Evolutionary conservation across 2,797 vertebrate genomes (phyloP).

Genomic region (Mergus octosetaceus): DNA sequence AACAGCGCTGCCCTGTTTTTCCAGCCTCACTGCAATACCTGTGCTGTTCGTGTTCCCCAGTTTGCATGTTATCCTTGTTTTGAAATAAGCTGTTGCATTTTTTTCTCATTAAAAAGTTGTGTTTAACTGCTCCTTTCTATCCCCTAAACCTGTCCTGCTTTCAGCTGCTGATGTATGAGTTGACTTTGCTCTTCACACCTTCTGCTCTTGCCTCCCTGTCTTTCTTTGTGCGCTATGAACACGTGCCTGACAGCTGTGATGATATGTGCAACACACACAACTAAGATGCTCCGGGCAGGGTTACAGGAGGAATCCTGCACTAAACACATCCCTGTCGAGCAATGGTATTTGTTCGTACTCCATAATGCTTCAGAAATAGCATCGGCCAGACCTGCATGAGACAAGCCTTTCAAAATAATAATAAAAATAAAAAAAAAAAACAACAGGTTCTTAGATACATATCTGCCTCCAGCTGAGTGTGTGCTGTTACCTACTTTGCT

Average conservation of each 20-base stretch:
- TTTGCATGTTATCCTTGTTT: constrained; percentile 27
- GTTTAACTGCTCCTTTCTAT: neutral
- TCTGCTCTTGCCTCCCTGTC: neutral
- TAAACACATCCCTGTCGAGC: neutral
- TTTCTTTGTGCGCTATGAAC: neutral
- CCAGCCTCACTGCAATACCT: constrained; percentile 19
- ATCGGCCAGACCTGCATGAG: constrained; percentile 31
- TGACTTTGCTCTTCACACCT: neutral
- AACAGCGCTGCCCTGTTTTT: neutral
- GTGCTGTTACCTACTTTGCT: neutral
- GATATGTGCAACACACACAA: neutral
- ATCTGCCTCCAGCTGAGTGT: constrained; percentile 22
- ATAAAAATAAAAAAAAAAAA: neutral
- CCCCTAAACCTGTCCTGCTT: neutral
- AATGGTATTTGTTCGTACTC: neutral
- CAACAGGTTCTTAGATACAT: neutral
- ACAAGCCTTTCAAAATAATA: constrained; percentile 23
- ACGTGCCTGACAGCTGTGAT: neutral
- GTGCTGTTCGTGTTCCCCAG: constrained; percentile 10
- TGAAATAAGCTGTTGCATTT: neutral
- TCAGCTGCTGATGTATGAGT: neutral
- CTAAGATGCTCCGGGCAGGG: neutral
- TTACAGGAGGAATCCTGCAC: neutral
- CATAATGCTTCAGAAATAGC: constrained; percentile 17
- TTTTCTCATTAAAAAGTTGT: neutral